Conservation (phyloP, 2,888 invertebrate genomes). For the Cenopis cana region DNA sequence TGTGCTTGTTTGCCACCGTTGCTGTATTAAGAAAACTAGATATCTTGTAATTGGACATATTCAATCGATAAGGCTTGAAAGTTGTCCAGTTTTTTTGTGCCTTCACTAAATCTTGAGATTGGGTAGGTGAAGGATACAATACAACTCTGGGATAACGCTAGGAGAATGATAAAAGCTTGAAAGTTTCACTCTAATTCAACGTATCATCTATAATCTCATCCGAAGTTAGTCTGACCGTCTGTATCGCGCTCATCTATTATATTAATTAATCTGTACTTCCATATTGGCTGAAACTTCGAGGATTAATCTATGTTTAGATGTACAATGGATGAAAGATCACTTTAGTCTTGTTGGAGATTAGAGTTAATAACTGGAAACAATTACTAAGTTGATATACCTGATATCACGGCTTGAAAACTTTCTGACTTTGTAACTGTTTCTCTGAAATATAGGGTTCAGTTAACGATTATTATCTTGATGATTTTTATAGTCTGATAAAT, state of each 20-base stretch:
- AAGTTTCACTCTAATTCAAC: constrained; percentile 2
- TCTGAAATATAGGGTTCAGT: too few species aligned
- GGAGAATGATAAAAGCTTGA: too few species aligned
- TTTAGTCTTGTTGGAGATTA: constrained; percentile 4
- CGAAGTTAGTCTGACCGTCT: constrained; percentile 22
- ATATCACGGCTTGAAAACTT: neutral
- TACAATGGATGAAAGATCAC: constrained; percentile 27
- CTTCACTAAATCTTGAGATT: too few species aligned
- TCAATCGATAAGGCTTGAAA: too few species aligned
- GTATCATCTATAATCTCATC: constrained; percentile 9
- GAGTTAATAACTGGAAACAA: neutral
- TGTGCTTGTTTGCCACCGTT: too few species aligned
- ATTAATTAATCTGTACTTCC: constrained; percentile 31
- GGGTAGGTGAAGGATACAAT: too few species aligned
- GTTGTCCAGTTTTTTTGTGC: too few species aligned
- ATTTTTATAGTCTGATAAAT: too few species aligned
- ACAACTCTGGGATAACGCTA: too few species aligned
- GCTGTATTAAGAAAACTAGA: too few species aligned
- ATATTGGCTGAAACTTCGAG: constrained; percentile 24
- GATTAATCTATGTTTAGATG: constrained; percentile 23
- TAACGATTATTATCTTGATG: too few species aligned
- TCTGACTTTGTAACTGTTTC: neutral
- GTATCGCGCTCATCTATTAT: constrained; percentile 30
- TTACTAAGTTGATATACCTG: constrained; percentile 5
- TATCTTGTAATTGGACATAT: too few species aligned